Base-by-base conservation (phyloP, 64 coral and sea anemone species). In the Porites australiensis region DNA sequence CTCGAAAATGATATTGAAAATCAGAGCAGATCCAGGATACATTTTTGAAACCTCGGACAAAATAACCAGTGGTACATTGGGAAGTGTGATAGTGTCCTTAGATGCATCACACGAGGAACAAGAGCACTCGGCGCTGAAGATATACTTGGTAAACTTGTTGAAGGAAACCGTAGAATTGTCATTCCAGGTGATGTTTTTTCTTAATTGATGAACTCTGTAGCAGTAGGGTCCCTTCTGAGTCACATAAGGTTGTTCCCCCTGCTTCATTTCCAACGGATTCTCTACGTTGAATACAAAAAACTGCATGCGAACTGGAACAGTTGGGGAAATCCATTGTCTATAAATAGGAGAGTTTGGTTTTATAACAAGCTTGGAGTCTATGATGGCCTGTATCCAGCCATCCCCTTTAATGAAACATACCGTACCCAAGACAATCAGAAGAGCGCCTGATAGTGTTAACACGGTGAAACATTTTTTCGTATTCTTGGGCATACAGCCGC, bases 261-360 rank as follows among this genome's bases (percentile, higher is more conserved):
- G 13, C 63, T 79, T 92, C 20, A 95, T 44, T 86, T 96, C 95
- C n/a, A 77, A 53, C 1, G 55, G 83, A 58, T 96, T 96, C 12
- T 78, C 73, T 2, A 96, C 70, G 61, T 98, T 80, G 73, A 98
- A 98, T 4, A 98, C 44, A 47, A 70, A 98, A 53, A 94, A 98
- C 54, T 98, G 55, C 16, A 82, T 88, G 0, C 48, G 66, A 20
- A 94, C 81, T 3, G 92, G 92, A 21, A 98, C 77, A 21, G 88
- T 94, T 21, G 94, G 86, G 27, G 64, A 61, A 1, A 50, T 23
- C 96, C 96, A 98, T 73, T 83, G 83, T 73, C 77, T 22, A 44
- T 89, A 98, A 3, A 69, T 71, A 6, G 70, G 48, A 6, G 92
- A 84, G 16, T 73, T 37, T 0, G 88, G 88, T 57, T 75, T 76